Evolutionary conservation across 2,888 invertebrate genomes (phyloP).

Genomic region (Alsophila aescularia): DNA sequence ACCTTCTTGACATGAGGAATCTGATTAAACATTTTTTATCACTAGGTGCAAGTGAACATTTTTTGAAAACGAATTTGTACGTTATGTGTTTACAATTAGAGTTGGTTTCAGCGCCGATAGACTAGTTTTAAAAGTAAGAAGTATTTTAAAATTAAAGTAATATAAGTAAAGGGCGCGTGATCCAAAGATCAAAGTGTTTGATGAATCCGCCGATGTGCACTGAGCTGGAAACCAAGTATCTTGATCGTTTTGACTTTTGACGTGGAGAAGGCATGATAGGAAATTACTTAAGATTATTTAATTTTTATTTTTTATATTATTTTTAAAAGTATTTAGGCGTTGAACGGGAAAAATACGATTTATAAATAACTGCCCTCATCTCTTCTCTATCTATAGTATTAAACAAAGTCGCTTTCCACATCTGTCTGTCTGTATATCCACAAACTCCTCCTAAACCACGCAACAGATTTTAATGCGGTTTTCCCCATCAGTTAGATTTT

Average conservation of each 20-base stretch:
- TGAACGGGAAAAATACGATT: too few relatives aligned
- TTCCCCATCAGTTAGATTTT: too few relatives aligned
- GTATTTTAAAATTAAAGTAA: constrained; percentile 62
- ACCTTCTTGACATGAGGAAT: constrained; percentile 16
- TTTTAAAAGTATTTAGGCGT: constrained; percentile 16
- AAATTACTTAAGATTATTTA: constrained; percentile 12
- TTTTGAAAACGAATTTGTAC: neutral
- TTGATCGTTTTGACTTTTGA: constrained; percentile 62
- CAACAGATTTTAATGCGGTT: too few relatives aligned
- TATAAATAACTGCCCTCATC: too few relatives aligned
- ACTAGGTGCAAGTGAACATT: constrained; percentile 31
- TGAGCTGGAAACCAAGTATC: constrained; percentile 51
- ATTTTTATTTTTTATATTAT: constrained; percentile 16
- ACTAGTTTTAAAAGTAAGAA: constrained; percentile 52
- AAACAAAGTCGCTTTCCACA: too few relatives aligned
- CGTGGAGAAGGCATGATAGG: constrained; percentile 19
- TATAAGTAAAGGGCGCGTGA: constrained; percentile 80
- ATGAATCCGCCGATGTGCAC: constrained; percentile 65
- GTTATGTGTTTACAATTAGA: constrained; percentile 21
- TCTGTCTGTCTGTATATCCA: too few relatives aligned
- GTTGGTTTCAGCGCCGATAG: constrained; percentile 27
- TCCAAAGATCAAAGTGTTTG: constrained; percentile 77
- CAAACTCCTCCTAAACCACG: too few relatives aligned
- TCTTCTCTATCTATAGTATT: too few relatives aligned
- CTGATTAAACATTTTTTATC: constrained; percentile 22